Conservation (phyloP, 2,888 invertebrate genomes). For the Stenolophus ochropezus region DNA sequence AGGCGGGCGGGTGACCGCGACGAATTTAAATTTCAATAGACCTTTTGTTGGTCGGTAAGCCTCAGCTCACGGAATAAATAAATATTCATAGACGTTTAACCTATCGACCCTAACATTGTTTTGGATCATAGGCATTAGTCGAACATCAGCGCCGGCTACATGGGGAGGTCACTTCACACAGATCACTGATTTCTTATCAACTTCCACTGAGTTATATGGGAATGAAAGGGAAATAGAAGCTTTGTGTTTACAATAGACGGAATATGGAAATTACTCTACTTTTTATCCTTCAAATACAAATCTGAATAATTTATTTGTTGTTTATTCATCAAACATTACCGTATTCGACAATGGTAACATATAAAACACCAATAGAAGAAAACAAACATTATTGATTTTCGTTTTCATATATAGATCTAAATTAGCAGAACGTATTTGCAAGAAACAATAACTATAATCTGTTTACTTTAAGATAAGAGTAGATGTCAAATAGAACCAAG, state of each 20-base stretch:
- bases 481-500: no score
- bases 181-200: slow-evolving; percentile 21
- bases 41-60: slow-evolving; percentile 50
- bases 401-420: no score
- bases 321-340: no score
- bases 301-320: no score
- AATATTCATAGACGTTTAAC: slow-evolving; percentile 60
- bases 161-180: slow-evolving; percentile 8
- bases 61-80: slow-evolving; percentile 55
- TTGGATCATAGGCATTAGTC: slow-evolving; percentile 54
- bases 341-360: no score
- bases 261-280: background rate
- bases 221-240: background rate
- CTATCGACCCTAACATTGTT: slow-evolving; percentile 60
- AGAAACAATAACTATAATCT: no score
- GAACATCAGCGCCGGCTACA: slow-evolving; percentile 24
- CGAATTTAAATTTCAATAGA: slow-evolving; percentile 58
- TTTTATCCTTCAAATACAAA: background rate
- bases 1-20: slow-evolving; percentile 16
- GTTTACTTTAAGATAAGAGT: no score
- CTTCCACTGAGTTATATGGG: background rate
- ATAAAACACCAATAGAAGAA: no score
- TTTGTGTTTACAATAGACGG: background rate
- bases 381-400: no score
- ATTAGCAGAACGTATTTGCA: no score